Conservation (phyloP, 2,113 vertebrate species). For the Rhabdomys dilectus region DNA sequence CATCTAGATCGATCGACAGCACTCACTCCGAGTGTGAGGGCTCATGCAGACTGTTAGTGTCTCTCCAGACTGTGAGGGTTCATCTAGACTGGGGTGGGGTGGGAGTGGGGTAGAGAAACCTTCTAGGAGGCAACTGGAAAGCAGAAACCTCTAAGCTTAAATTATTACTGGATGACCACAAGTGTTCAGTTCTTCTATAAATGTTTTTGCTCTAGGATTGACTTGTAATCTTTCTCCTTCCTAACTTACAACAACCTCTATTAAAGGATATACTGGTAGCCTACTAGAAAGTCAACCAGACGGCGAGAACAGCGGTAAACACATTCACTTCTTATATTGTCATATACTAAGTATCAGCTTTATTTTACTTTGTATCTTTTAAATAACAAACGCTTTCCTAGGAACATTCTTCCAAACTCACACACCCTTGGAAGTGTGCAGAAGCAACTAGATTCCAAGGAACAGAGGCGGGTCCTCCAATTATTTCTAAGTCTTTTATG, state of each 20-base stretch:
- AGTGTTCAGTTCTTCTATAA: neutral
- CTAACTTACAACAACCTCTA: constrained; percentile 19
- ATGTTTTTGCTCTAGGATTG: neutral
- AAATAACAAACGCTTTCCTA: constrained; percentile 16
- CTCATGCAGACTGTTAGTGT: neutral
- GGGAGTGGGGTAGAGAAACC: neutral
- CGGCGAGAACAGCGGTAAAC: constrained; percentile 45
- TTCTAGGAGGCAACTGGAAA: neutral
- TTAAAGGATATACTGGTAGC: neutral
- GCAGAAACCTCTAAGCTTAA: neutral
- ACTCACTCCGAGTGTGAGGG: neutral
- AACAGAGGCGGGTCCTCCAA: neutral
- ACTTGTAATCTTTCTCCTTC: constrained; percentile 22
- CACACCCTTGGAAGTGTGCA: neutral
- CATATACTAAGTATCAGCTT: constrained; percentile 18
- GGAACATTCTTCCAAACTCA: neutral
- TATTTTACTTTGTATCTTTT: neutral
- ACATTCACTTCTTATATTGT: constrained; percentile 76
- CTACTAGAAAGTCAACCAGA: constrained; percentile 22
- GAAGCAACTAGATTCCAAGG: neutral
- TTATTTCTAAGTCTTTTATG: neutral
- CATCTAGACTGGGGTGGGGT: neutral
- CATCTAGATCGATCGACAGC: neutral
- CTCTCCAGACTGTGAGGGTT: neutral
- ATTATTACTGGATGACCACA: neutral